Evolutionary conservation across 2,888 invertebrate species (phyloP).

Genomic region (Meta bourneti): DNA sequence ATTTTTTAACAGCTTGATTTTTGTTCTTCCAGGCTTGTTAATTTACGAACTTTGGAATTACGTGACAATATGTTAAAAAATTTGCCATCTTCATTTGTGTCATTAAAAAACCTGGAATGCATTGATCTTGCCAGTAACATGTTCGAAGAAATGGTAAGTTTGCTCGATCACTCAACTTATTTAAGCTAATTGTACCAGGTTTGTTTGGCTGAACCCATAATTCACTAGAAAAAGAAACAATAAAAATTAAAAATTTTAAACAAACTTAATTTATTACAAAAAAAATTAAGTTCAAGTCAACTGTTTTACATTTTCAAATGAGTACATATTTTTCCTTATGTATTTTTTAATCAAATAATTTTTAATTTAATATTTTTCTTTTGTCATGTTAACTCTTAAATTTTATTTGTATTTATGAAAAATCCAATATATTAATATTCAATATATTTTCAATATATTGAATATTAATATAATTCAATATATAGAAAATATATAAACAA

Average conservation of each 20-base stretch:
- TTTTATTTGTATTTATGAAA: too few species aligned
- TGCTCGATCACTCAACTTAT: background rate
- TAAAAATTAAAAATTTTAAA: too few species aligned
- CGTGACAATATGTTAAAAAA: constrained; percentile 97
- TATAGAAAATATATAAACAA: too few species aligned
- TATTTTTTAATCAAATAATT: too few species aligned
- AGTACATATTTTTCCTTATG: too few species aligned
- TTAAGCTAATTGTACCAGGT: background rate
- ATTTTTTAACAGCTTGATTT: constrained; percentile 56
- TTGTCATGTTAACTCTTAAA: too few species aligned
- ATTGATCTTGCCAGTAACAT: constrained; percentile 99
- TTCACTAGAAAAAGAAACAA: background rate
- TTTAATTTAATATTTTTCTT: too few species aligned
- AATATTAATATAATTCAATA: too few species aligned
- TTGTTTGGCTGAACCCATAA: background rate
- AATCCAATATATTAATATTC: too few species aligned
- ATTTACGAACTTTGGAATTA: constrained; percentile 95
- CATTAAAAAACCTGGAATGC: constrained; percentile 92
- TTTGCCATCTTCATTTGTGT: constrained; percentile 94
- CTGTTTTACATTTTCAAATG: background rate
- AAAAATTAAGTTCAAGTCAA: background rate
- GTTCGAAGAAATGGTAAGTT: constrained; percentile 93
- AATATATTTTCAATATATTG: too few species aligned
- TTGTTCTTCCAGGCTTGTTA: constrained; percentile 86
- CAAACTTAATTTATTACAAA: too few species aligned